These are phyloP conservation scores for Orbicella faveolata DNA, from an alignment of 64 coral and sea anemone genomes.

Conservation along the genomic window DNA sequence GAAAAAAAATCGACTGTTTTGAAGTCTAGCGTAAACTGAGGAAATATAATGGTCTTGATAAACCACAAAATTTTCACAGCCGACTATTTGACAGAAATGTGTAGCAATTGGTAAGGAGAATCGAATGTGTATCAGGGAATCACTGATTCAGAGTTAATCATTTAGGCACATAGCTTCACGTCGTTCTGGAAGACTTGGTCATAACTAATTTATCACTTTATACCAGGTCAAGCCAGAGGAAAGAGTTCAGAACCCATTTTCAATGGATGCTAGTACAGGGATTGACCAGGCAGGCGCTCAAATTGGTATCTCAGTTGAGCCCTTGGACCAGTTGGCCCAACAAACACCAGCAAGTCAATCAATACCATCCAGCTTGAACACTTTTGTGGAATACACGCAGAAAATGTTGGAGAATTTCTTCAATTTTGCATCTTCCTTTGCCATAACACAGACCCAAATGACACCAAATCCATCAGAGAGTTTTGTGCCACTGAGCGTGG, in stretches of 20 bases:
- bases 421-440: slow-evolving; percentile 94
- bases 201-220: background rate
- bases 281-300: slow-evolving; percentile 62
- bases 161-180: too few relatives aligned
- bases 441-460: slow-evolving; percentile 84
- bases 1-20: too few relatives aligned
- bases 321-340: slow-evolving; percentile 76
- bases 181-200: too few relatives aligned
- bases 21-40: too few relatives aligned
- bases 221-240: slow-evolving; percentile 73
- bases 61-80: too few relatives aligned
- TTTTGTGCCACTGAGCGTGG: slow-evolving; percentile 83
- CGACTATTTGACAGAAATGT: too few relatives aligned
- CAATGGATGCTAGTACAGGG: slow-evolving; percentile 21
- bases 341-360: slow-evolving; percentile 70
- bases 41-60: too few relatives aligned
- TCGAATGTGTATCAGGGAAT: too few relatives aligned
- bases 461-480: slow-evolving; percentile 81
- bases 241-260: slow-evolving; percentile 86
- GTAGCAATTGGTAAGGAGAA: too few relatives aligned
- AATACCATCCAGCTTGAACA: slow-evolving; percentile 85
- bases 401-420: slow-evolving; percentile 99
- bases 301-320: slow-evolving; percentile 96
- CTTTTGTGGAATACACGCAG: slow-evolving; percentile 90
- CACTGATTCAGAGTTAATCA: too few relatives aligned